Evolutionary conservation across 2,888 invertebrate genomes (phyloP).

Genomic region (Machimus rusticus): DNA sequence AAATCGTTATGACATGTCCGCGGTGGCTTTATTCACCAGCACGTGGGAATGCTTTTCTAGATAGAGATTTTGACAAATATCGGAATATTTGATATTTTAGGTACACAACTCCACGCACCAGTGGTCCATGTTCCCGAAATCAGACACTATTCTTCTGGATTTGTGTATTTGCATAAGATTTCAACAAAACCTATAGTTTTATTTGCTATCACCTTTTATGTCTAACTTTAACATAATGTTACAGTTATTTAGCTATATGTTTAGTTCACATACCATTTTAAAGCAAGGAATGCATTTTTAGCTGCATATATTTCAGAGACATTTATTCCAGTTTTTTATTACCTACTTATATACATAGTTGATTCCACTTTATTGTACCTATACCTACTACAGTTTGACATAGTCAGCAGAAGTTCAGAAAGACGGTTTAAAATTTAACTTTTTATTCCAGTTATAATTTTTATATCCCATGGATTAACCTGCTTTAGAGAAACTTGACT

Average conservation of each 20-base stretch:
- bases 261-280: background rate
- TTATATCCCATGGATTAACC: too few relatives aligned
- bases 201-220: background rate
- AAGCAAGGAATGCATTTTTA: background rate
- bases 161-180: background rate
- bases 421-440: too few relatives aligned
- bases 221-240: background rate
- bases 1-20: background rate
- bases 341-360: too few relatives aligned
- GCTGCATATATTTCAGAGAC: too few relatives aligned
- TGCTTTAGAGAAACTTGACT: too few relatives aligned
- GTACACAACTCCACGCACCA: background rate
- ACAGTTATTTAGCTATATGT: background rate
- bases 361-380: too few relatives aligned
- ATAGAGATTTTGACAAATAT: background rate
- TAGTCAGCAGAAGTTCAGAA: too few relatives aligned
- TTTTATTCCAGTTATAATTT: too few relatives aligned
- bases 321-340: too few relatives aligned
- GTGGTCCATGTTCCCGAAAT: background rate
- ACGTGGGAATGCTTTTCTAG: background rate
- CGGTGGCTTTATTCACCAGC: background rate
- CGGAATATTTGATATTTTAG: background rate
- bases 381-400: too few relatives aligned
- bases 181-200: background rate
- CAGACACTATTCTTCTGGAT: background rate